phyloP scores from a whole-genome alignment of 2,888 invertebrate species.

The Chironomus riparius region DNA sequence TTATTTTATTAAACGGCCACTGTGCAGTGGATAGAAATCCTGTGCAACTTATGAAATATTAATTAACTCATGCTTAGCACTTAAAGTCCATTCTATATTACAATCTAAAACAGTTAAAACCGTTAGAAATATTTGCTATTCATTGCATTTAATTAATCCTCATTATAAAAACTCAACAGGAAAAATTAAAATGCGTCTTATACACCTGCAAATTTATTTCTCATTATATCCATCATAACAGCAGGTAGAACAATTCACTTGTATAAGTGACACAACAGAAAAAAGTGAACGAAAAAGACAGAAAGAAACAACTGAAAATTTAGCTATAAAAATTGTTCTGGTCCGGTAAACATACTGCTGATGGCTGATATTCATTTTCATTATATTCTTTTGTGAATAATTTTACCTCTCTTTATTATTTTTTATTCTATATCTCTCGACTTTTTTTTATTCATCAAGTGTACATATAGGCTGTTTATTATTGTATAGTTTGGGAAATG shows the following conservation, averaged over 20 bases:
- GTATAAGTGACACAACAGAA: background rate
- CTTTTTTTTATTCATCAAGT: background rate
- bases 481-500: background rate
- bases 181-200: too few relatives aligned
- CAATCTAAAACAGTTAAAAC: too few relatives aligned
- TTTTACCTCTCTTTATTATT: background rate
- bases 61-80: too few relatives aligned
- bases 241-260: background rate
- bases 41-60: too few relatives aligned
- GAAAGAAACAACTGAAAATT: background rate
- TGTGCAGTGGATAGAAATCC: too few relatives aligned
- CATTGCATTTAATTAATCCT: too few relatives aligned
- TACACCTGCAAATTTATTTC: background rate
- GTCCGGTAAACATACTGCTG: slow-evolving; percentile 20
- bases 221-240: background rate
- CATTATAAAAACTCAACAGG: too few relatives aligned
- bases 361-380: slow-evolving; percentile 21
- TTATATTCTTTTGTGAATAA: background rate
- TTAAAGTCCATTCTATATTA: too few relatives aligned
- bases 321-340: slow-evolving; percentile 20
- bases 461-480: background rate
- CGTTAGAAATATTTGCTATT: too few relatives aligned
- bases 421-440: background rate
- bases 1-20: too few relatives aligned
- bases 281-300: background rate